Conservation (phyloP, 2,888 invertebrate genomes). For the Campopleginae sp. region DNA sequence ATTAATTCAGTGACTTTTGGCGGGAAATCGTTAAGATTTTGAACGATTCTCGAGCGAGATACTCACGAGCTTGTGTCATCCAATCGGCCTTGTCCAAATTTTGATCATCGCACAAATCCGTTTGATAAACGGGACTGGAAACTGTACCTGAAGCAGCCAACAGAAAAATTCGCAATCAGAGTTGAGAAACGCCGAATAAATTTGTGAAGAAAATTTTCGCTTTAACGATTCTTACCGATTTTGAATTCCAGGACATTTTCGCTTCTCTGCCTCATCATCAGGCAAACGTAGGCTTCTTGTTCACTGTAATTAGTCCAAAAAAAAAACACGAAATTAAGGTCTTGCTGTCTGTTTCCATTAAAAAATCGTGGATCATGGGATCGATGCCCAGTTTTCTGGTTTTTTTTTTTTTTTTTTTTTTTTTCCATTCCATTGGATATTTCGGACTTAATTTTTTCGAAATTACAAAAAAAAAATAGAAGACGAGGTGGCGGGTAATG, state of each 20-base stretch:
- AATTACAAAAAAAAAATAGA: background rate
- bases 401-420: background rate
- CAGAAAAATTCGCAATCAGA: background rate
- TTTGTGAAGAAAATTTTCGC: background rate
- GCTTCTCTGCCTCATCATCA: constrained; percentile 86
- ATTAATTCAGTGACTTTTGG: background rate
- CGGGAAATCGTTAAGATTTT: background rate
- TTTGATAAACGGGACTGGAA: constrained; percentile 81
- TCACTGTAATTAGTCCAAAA: constrained; percentile 84
- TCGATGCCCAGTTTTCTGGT: background rate
- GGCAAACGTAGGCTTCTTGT: constrained; percentile 86
- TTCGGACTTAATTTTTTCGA: background rate
- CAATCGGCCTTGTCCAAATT: constrained; percentile 86
- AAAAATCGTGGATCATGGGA: background rate
- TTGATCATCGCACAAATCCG: constrained; percentile 84
- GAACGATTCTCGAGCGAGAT: background rate
- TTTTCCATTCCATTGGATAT: too few species aligned
- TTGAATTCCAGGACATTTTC: constrained; percentile 87
- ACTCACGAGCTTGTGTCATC: constrained; percentile 88
- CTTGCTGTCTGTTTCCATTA: background rate
- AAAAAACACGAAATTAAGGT: background rate
- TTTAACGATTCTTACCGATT: constrained; percentile 72
- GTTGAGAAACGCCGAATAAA: background rate
- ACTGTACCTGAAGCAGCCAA: constrained; percentile 77
- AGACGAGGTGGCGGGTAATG: background rate